Evolutionary conservation across 2,797 vertebrate species (phyloP).

Genomic region (Triplophysa bombifrons): DNA sequence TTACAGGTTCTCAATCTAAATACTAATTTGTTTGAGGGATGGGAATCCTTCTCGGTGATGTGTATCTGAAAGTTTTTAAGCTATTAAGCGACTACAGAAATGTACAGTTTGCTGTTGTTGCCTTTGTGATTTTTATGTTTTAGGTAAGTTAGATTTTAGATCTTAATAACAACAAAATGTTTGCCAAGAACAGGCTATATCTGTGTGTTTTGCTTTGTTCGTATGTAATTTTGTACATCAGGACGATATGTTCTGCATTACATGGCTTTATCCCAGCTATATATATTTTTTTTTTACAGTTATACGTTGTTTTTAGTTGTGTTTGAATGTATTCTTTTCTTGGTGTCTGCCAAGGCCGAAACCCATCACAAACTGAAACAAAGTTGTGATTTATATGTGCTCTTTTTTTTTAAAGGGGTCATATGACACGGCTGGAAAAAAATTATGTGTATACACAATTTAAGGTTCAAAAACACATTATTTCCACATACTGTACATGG

Average conservation of each 20-base stretch:
- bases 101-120: not conserved
- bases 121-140: too few species aligned
- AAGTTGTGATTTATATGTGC: constrained; percentile 42
- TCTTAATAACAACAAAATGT: not conserved
- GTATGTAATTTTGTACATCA: not conserved
- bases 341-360: constrained; percentile 20
- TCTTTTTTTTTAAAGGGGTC: constrained; percentile 22
- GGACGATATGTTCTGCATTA: not conserved
- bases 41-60: not conserved
- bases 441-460: too few species aligned
- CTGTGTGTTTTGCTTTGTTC: not conserved
- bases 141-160: too few species aligned
- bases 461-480: too few species aligned
- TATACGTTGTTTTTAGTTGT: not conserved
- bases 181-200: not conserved
- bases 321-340: constrained; percentile 9
- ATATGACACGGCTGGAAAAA: too few species aligned
- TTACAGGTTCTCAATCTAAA: not conserved
- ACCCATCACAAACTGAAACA: constrained; percentile 40
- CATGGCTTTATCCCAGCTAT: not conserved
- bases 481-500: too few species aligned
- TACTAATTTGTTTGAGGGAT: not conserved
- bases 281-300: not conserved
- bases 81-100: not conserved
- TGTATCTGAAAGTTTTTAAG: not conserved